Base-by-base conservation (phyloP, 92 coral and sea anemone species). In the Muricea muricata region DNA sequence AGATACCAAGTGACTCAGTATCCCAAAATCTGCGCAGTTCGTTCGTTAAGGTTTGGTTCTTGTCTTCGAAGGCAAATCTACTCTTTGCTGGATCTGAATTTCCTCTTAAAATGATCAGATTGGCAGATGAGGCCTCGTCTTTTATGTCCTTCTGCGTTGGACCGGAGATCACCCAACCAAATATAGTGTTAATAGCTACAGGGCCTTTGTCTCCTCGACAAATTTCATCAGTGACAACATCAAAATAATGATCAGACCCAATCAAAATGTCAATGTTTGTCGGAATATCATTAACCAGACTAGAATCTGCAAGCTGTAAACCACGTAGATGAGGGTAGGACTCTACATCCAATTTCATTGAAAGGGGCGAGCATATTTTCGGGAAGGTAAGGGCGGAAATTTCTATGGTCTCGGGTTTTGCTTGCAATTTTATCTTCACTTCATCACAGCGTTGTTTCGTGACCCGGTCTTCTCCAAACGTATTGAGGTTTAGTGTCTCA, bases 331-430 rank as follows among this genome's bases (percentile, higher is more conserved):
- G 78, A 15, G 78, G 78, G 24, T 72, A 24, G n/a, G n/a, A n/a
- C n/a, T n/a, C n/a, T n/a, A n/a, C n/a, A n/a, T n/a, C n/a, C n/a
- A n/a, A n/a, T n/a, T n/a, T n/a, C n/a, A n/a, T n/a, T n/a, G n/a
- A n/a, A n/a, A n/a, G n/a, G 56, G 78, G 78, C 54, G 78, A 72
- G 56, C 78, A 72, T 37, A 72, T 72, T 57, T 72, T 72, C 24
- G 78, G 8, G 25, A 72, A 72, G 50, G 78, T 72, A n/a, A 72
- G 78, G 17, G 78, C 31, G 29, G 78, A 72, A 12, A 55, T 55
- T 37, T 37, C 42, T 4, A 37, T 4, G 15, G 15, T 72, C n/a
- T 72, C 56, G 20, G 78, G 78, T 39, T 21, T 39, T 72, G 78
- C 52, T 72, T 72, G 56, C 30, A 72, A 28, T 12, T 23, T 72